These are phyloP conservation scores for Gallirallus australis DNA, from an alignment of 2,797 vertebrate species.

Conservation along the genomic window DNA sequence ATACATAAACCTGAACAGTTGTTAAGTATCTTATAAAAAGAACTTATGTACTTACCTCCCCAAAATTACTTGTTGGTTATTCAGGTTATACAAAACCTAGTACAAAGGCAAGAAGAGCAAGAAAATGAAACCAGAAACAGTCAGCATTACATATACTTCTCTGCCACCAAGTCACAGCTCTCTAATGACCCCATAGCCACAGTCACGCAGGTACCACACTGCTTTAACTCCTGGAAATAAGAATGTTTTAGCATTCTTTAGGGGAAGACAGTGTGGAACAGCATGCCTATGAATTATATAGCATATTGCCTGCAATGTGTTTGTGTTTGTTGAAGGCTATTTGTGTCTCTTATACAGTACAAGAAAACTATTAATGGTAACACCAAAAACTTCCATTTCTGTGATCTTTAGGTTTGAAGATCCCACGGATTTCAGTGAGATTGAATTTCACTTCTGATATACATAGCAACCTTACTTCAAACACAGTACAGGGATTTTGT, in stretches of 20 bases:
- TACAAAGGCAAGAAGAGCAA: neutral
- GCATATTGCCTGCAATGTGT: fast-evolving
- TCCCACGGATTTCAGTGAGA: neutral
- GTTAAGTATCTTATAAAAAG: neutral
- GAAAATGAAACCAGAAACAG: neutral
- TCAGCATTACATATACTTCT: neutral
- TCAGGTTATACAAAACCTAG: neutral
- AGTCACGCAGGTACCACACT: fast-evolving
- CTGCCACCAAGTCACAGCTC: neutral
- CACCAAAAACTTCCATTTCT: neutral
- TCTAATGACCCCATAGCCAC: neutral
- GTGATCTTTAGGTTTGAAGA: neutral
- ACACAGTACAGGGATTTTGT: neutral
- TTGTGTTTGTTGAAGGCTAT: neutral
- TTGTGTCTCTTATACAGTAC: neutral
- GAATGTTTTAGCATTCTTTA: neutral
- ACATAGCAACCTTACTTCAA: neutral
- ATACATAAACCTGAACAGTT: neutral
- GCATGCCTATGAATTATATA: neutral
- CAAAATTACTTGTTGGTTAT: neutral
- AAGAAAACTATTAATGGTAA: neutral
- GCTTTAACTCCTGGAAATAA: neutral
- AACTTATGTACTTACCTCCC: neutral
- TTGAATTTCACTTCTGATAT: neutral
- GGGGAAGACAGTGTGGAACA: neutral